Conservation (phyloP, 2,888 invertebrate genomes). For the Diplazon laetatorius region DNA sequence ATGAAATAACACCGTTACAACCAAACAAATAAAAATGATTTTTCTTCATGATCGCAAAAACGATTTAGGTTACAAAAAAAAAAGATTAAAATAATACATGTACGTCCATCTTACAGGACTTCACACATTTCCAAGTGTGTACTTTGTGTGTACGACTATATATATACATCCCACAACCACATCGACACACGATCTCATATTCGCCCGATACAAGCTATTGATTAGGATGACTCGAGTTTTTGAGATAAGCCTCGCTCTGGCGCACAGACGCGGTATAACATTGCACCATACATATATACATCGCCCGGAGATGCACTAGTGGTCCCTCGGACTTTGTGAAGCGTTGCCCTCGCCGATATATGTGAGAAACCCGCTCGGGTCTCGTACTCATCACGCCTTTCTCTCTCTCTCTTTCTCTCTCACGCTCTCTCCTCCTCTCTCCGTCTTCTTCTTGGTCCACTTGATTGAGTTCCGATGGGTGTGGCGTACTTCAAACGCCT, state of each 20-base stretch:
- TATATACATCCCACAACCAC: too few species aligned
- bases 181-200: slow-evolving; percentile 72
- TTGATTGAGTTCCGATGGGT: slow-evolving; percentile 80
- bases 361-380: slow-evolving; percentile 54
- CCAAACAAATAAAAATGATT: too few species aligned
- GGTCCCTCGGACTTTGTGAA: slow-evolving; percentile 50
- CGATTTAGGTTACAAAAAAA: background rate
- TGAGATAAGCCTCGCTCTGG: slow-evolving; percentile 73
- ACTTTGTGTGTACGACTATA: slow-evolving; percentile 6
- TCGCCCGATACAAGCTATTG: slow-evolving; percentile 73
- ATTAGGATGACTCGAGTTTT: slow-evolving; percentile 79
- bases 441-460: slow-evolving; percentile 67
- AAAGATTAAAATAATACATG: slow-evolving; percentile 8
- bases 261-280: slow-evolving; percentile 10
- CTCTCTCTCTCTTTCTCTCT: too few species aligned
- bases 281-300: slow-evolving; percentile 29
- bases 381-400: slow-evolving; percentile 65
- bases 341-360: slow-evolving; percentile 38
- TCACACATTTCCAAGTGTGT: slow-evolving; percentile 45
- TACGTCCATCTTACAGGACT: slow-evolving; percentile 5
- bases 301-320: slow-evolving; percentile 26
- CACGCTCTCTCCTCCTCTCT: too few species aligned
- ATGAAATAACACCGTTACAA: too few species aligned
- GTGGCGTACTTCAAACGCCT: slow-evolving; percentile 79
- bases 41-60: background rate